phyloP scores from a whole-genome alignment of 2,888 invertebrate species.

The Polydrusus pterygomalis region DNA sequence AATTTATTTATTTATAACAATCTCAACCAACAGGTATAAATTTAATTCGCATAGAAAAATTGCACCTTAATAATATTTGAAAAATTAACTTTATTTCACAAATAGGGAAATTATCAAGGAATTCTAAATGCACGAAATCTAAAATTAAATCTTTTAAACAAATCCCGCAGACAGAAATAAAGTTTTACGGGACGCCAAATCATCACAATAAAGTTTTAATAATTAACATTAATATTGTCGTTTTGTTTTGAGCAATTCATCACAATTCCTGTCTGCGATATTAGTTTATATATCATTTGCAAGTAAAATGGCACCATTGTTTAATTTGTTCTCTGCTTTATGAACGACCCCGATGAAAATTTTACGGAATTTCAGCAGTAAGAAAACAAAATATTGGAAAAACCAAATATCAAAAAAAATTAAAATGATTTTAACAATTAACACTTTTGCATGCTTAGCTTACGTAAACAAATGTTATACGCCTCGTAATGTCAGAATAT shows the following conservation, averaged over 20 bases:
- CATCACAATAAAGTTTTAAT: constrained; percentile 37
- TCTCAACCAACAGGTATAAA: no score
- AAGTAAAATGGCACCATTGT: neutral
- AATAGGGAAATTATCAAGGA: neutral
- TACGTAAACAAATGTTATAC: no score
- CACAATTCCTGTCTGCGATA: neutral
- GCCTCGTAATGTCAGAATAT: no score
- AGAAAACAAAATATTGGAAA: no score
- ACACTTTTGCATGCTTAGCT: no score
- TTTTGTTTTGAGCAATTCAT: constrained; percentile 14
- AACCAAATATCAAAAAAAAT: no score
- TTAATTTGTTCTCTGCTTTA: neutral
- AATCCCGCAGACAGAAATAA: constrained; percentile 16
- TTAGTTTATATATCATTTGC: neutral
- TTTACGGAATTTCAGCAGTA: no score
- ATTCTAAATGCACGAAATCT: constrained; percentile 1
- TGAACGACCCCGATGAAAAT: neutral
- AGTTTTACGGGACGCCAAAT: constrained; percentile 17
- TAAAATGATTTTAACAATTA: no score
- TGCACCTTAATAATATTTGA: neutral
- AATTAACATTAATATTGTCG: constrained; percentile 33
- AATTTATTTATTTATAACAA: no score
- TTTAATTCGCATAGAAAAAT: no score
- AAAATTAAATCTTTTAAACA: constrained; percentile 27
- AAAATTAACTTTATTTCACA: neutral